These are phyloP conservation scores for Porites divaricata DNA, from an alignment of 92 coral and sea anemone genomes.

Conservation along the genomic window DNA sequence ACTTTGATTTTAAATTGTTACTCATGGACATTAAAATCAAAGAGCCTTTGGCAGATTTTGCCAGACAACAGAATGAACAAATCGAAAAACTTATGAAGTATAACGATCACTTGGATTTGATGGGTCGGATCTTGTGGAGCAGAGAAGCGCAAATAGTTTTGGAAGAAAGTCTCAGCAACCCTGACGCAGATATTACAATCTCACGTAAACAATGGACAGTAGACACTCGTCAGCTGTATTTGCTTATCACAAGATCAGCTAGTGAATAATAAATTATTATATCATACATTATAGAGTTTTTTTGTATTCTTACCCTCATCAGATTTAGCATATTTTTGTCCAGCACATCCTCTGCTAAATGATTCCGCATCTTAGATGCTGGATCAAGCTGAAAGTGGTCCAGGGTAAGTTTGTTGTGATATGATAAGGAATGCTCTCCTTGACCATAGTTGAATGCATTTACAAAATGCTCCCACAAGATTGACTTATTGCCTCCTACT, in stretches of 20 bases:
- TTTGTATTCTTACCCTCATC: constrained; percentile 47
- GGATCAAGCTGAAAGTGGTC: constrained; percentile 49
- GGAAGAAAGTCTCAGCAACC: background rate
- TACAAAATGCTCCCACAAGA: constrained; percentile 48
- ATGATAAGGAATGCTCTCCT: constrained; percentile 37
- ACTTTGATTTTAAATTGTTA: background rate
- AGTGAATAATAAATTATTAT: too few species aligned
- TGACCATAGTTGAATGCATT: constrained; percentile 49
- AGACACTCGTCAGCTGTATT: background rate
- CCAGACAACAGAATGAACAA: background rate
- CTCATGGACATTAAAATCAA: background rate
- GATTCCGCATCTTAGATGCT: constrained; percentile 52
- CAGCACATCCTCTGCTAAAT: constrained; percentile 57
- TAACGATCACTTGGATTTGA: background rate
- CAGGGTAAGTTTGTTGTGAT: constrained; percentile 35
- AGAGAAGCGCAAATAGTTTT: background rate
- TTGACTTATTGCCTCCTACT: background rate
- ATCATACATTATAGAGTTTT: too few species aligned
- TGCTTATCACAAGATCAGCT: constrained; percentile 45
- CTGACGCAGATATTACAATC: background rate
- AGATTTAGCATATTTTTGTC: constrained; percentile 50
- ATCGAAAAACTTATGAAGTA: background rate
- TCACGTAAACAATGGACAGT: background rate
- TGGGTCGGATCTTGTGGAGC: background rate
- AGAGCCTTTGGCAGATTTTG: background rate